phyloP scores from a whole-genome alignment of 2,797 vertebrate genomes.

The Danionella dracula region DNA sequence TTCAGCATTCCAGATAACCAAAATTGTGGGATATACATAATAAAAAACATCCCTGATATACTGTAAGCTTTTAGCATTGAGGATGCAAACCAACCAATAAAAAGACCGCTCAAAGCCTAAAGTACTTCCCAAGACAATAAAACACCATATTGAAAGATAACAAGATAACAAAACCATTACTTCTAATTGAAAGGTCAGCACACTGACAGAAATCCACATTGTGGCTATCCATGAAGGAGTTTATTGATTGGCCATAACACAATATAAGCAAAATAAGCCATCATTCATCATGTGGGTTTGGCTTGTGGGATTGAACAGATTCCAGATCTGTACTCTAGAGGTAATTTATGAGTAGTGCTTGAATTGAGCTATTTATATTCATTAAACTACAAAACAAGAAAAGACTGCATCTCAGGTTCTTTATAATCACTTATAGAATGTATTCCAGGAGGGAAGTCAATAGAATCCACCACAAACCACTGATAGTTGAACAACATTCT shows the following conservation, averaged over 20 bases:
- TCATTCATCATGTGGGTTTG: constrained; percentile 20
- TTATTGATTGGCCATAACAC: constrained; percentile 39
- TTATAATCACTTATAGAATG: constrained; percentile 20
- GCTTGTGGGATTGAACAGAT: constrained; percentile 8
- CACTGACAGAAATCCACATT: constrained; percentile 11
- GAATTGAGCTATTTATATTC: constrained; percentile 21
- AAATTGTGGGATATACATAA: not conserved
- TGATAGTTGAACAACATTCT: not conserved
- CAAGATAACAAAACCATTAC: constrained; percentile 10
- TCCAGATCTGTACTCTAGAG: constrained; percentile 26
- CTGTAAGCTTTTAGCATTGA: too few species aligned
- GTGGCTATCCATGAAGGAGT: not conserved
- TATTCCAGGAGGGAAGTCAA: not conserved
- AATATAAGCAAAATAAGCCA: constrained; percentile 21
- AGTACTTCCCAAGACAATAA: constrained; percentile 6
- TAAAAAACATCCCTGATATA: not conserved
- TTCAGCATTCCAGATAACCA: not conserved
- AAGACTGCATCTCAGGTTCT: not conserved
- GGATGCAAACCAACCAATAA: not conserved
- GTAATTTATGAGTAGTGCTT: constrained; percentile 14
- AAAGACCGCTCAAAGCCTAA: not conserved
- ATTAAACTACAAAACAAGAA: constrained; percentile 10
- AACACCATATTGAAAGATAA: constrained; percentile 16
- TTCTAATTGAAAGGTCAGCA: constrained; percentile 29
- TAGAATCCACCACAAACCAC: constrained; percentile 5